These are phyloP conservation scores for Oxyruncus cristatus DNA, from an alignment of 2,113 vertebrate species.

Conservation along the genomic window DNA sequence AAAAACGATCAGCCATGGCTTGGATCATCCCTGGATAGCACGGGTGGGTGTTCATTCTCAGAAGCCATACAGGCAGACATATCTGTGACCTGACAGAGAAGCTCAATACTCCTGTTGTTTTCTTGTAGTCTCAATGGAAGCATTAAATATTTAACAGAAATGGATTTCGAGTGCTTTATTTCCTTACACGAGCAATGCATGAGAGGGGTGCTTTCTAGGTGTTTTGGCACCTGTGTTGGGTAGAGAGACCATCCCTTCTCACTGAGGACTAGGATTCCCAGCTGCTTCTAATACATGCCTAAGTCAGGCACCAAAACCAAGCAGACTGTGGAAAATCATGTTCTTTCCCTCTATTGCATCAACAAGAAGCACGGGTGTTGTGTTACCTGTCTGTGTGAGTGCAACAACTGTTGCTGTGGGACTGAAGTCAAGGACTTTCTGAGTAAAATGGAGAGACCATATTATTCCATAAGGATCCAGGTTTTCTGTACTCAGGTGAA, in stretches of 20 bases:
- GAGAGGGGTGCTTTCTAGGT: not conserved
- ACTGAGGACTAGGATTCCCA: not conserved
- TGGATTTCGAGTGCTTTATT: not conserved
- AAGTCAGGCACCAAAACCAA: not conserved
- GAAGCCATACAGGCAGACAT: not conserved
- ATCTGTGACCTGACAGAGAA: not conserved
- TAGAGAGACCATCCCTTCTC: not conserved
- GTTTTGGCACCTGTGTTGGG: not conserved
- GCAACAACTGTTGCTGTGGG: not conserved
- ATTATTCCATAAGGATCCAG: not conserved
- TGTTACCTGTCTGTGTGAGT: not conserved
- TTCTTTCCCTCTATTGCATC: not conserved
- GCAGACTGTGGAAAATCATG: not conserved
- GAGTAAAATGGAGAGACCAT: not conserved
- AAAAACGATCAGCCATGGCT: not conserved
- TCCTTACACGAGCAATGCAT: not conserved
- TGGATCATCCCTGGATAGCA: not conserved
- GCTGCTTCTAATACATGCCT: not conserved
- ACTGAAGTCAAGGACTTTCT: not conserved
- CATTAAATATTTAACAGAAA: not conserved
- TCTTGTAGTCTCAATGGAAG: not conserved
- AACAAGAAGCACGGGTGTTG: not conserved
- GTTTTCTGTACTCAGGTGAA: not conserved
- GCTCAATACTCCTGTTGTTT: not conserved
- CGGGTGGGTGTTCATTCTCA: not conserved